Evolutionary conservation across 2,888 invertebrate species (phyloP), one percentile per base, ranked within the genome.

Genomic region (Calephelis perditalis): DNA sequence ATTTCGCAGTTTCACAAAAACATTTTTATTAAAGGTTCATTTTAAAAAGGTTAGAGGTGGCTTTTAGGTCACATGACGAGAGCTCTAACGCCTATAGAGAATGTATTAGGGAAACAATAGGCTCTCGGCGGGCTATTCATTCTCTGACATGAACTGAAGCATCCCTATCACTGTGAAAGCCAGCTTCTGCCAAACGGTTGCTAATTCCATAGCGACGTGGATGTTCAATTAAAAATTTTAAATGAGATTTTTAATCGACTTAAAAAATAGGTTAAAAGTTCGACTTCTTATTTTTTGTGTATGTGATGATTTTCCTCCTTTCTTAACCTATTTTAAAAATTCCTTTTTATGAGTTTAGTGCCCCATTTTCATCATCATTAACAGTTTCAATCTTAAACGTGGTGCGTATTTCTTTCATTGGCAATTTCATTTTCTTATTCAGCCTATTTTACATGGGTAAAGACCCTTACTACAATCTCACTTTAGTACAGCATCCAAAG

Each of bases 81-180:
- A 61, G 61, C 57, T 59, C 59, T 55, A 59, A 46, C 56, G 54
- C 56, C 52, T 12, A 56, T 15, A 55, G 54, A 64, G 35, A 62
- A 63, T 58, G 59, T 63, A 60, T 62, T 65, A 62, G 62, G 55
- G 26, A 62, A 59, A 66, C 63, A 65, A 63, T 60, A 58, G 59
- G 37, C 62, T 35, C 59, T 62, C 58, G 56, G 55, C 59, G 37
- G 45, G 9, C 57, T 62, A 54, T 63, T 64, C 58, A 61, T 55
- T 45, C 45, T 12, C 10, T 26, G 52, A 49, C 40, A 58, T 58
- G 40, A 37, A 26, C 40, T 26, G 49, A 10, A 49, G 35, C 15
- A 35, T 35, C 11, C 35, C 5, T 52, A 52, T 35, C 35, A 52
- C 35, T 52, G 10, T 10, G 9, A 6, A 10, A 35, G 6, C 52